These are phyloP conservation scores for Chaetodon trifasciatus DNA, from an alignment of 2,797 vertebrate genomes.

Conservation along the genomic window DNA sequence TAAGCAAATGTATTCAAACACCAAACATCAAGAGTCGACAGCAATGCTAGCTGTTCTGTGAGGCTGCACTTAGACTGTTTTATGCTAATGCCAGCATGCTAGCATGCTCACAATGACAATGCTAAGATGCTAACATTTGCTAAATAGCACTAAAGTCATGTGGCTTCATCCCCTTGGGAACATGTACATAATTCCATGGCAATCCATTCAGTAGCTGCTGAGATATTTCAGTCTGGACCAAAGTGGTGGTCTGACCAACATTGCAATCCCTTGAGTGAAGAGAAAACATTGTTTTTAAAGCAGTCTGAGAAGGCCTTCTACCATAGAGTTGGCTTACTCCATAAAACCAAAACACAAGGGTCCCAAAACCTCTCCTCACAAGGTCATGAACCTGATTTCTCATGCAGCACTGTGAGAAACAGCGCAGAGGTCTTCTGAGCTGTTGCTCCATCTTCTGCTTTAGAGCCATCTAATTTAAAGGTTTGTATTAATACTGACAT, in stretches of 20 bases:
- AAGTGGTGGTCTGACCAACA: background rate
- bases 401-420: background rate
- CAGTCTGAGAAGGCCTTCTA: background rate
- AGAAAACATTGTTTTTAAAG: background rate
- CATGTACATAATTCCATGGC: background rate
- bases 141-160: background rate
- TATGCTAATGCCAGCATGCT: background rate
- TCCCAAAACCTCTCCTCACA: background rate
- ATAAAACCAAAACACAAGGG: background rate
- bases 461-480: slow-evolving; percentile 12
- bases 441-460: background rate
- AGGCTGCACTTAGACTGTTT: no score
- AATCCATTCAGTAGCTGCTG: background rate
- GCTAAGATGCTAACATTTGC: background rate
- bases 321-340: background rate
- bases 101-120: background rate
- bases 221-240: background rate
- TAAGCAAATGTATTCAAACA: background rate
- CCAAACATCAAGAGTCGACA: background rate
- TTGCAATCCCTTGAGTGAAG: background rate
- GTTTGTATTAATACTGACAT: slow-evolving; percentile 29
- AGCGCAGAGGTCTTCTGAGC: background rate
- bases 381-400: background rate
- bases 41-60: background rate
- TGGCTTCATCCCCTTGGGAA: background rate